These are phyloP conservation scores for Nasalis larvatus DNA, from an alignment of 2,113 vertebrate genomes.

Conservation along the genomic window DNA sequence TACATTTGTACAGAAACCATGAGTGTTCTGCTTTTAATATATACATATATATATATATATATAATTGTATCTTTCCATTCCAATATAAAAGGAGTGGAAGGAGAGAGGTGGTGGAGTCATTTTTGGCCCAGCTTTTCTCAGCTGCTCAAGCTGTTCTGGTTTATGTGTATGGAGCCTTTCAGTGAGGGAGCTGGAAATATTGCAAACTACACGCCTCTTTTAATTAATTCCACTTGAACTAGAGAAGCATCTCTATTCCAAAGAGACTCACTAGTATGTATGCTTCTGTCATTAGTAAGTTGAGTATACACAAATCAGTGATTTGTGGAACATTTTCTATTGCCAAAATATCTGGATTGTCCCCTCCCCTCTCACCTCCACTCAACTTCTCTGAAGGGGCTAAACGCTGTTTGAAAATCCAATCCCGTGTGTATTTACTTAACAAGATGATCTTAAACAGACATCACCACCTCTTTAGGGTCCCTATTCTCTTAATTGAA, in stretches of 20 bases:
- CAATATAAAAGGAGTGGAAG: slow-evolving; percentile 46
- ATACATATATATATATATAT: not conserved
- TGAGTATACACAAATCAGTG: slow-evolving; percentile 67
- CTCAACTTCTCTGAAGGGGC: slow-evolving; percentile 51
- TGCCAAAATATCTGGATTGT: slow-evolving; percentile 62
- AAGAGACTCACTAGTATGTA: slow-evolving; percentile 68
- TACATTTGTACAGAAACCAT: not conserved
- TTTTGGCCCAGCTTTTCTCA: slow-evolving; percentile 62
- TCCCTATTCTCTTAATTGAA: slow-evolving; percentile 34
- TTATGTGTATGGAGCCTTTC: slow-evolving; percentile 76
- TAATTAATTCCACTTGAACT: slow-evolving; percentile 83
- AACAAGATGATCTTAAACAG: slow-evolving; percentile 50
- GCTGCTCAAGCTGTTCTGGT: slow-evolving; percentile 77
- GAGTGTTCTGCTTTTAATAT: not conserved
- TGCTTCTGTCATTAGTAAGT: slow-evolving; percentile 68
- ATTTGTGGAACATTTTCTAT: slow-evolving; percentile 64
- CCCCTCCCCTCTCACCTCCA: not conserved
- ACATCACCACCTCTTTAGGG: slow-evolving; percentile 25
- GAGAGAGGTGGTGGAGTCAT: slow-evolving; percentile 64
- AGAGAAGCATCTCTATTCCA: slow-evolving; percentile 71
- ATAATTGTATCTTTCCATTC: slow-evolving; percentile 28
- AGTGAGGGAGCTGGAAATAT: slow-evolving; percentile 75
- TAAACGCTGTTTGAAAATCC: slow-evolving; percentile 71
- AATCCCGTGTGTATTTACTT: slow-evolving; percentile 42
- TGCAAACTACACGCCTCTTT: slow-evolving; percentile 73